These are phyloP conservation scores for Macaca nemestrina DNA, from an alignment of 2,113 vertebrate genomes.

Conservation along the genomic window DNA sequence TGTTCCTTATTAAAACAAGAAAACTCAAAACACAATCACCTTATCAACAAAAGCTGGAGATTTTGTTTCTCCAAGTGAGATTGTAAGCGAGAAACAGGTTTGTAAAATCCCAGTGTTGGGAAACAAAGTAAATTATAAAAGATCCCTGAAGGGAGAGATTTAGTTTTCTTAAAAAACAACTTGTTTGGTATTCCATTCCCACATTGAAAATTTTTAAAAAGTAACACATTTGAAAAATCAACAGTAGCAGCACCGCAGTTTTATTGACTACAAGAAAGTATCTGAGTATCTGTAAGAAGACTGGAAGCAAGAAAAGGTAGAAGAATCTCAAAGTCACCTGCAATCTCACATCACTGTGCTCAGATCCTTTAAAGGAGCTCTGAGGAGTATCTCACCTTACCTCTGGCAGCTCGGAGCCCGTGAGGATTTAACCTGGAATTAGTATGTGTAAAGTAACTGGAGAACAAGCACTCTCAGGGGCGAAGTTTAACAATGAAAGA, in stretches of 20 bases:
- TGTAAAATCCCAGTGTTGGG: conserved; percentile 1
- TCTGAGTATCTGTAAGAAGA: not conserved
- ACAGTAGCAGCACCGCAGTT: not conserved
- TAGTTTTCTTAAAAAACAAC: conserved; percentile 35
- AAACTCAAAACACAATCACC: conserved; percentile 74
- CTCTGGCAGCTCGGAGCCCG: not conserved
- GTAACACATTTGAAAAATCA: conserved; percentile 20
- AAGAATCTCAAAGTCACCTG: not conserved
- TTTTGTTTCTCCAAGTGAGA: conserved; percentile 47
- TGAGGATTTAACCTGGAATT: not conserved
- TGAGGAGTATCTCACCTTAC: not conserved
- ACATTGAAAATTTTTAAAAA: not conserved
- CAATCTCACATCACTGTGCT: not conserved
- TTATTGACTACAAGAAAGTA: not conserved
- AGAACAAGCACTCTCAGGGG: not conserved
- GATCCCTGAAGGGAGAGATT: conserved; percentile 48
- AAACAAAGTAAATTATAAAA: conserved; percentile 67
- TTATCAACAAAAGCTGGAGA: not conserved
- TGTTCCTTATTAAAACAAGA: conserved; percentile 64
- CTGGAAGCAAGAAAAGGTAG: not conserved
- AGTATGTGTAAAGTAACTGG: not conserved
- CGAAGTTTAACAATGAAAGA: not conserved
- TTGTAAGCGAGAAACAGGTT: conserved; percentile 38
- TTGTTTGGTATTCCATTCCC: conserved; percentile 55
- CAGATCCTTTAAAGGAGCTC: not conserved